Percentiles rank a stretch among this genome's conserved stretches.
These are phyloP conservation scores for Falco novaeseelandiae DNA, from an alignment of 2,797 vertebrate species.

Conservation along the genomic window DNA sequence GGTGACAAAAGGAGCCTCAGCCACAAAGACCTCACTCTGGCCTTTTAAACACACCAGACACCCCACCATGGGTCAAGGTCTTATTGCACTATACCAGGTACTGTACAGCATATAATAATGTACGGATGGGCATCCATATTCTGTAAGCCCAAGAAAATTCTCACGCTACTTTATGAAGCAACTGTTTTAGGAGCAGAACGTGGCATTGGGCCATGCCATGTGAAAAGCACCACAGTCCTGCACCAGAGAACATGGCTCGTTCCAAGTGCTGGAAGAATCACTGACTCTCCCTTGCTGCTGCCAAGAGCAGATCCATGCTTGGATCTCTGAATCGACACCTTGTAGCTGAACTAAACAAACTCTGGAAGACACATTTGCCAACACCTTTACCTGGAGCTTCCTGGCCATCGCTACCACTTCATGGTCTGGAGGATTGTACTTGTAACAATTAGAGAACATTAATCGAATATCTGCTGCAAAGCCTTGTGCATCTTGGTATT, in stretches of 20 bases:
- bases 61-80: neutral
- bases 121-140: neutral
- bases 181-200: neutral
- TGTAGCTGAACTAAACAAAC: neutral
- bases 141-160: neutral
- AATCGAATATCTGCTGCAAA: slow-evolving; percentile 93
- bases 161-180: neutral
- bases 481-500: slow-evolving; percentile 89
- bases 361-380: neutral
- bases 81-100: neutral
- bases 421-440: slow-evolving; percentile 93
- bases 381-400: slow-evolving; percentile 89
- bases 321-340: neutral
- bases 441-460: slow-evolving; percentile 99
- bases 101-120: neutral
- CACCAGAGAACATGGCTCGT: neutral
- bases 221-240: neutral
- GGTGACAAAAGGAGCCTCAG: neutral
- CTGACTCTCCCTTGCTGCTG: neutral
- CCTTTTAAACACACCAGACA: neutral
- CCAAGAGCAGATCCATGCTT: neutral
- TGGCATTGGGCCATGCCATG: accelerated
- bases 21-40: neutral
- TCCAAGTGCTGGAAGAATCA: neutral
- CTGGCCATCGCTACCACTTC: slow-evolving; percentile 90